Evolutionary conservation across 2,797 vertebrate genomes (phyloP).

Genomic region (Arctocebus calabarensis): DNA sequence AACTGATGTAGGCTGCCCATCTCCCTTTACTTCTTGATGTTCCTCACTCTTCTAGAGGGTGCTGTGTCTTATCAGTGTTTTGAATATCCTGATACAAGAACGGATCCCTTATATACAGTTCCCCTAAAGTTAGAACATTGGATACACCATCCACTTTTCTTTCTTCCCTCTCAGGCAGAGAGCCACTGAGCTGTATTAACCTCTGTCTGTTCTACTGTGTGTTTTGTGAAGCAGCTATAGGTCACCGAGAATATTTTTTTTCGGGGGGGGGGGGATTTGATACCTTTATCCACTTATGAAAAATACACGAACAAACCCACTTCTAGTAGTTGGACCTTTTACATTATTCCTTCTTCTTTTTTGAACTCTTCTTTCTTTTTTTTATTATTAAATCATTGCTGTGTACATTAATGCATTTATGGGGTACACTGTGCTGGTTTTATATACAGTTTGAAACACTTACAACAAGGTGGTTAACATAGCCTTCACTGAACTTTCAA

Average conservation of each 20-base stretch:
- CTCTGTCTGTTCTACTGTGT: neutral
- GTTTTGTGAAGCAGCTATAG: neutral
- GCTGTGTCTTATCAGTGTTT: neutral
- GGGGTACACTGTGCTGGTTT: no score
- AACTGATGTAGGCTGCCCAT: neutral
- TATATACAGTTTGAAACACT: no score
- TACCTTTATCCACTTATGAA: no score
- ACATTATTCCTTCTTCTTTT: no score
- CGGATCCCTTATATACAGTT: neutral
- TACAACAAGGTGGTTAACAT: no score
- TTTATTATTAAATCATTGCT: no score
- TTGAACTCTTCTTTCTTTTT: no score
- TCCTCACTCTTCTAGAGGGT: neutral
- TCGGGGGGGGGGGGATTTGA: neutral
- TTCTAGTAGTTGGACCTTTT: no score
- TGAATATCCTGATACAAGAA: constrained; percentile 17
- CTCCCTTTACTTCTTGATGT: neutral
- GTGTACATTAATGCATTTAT: no score
- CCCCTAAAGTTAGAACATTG: neutral
- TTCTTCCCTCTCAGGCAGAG: neutral
- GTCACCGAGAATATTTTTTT: neutral
- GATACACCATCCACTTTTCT: neutral
- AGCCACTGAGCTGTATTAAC: neutral
- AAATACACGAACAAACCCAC: no score
- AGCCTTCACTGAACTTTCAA: no score